These are phyloP conservation scores for Leptosomus discolor DNA, from an alignment of 2,113 vertebrate genomes.

Conservation along the genomic window DNA sequence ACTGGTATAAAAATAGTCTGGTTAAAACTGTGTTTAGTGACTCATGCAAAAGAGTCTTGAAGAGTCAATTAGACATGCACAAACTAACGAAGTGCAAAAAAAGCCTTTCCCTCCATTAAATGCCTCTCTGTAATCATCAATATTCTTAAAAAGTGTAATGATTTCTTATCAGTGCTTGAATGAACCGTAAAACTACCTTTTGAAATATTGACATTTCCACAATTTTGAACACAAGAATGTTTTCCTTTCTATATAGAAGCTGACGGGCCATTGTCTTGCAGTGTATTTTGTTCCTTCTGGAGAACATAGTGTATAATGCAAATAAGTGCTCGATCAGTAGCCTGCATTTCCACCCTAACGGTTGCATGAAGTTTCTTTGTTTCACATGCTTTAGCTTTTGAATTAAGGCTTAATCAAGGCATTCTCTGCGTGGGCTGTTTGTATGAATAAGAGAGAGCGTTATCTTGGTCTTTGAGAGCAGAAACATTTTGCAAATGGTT, in stretches of 20 bases:
- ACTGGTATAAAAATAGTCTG: constrained; percentile 6
- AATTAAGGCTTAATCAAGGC: constrained; percentile 17
- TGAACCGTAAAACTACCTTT: constrained; percentile 81
- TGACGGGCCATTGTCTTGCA: constrained; percentile 57
- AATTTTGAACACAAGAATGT: constrained; percentile 70
- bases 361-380: neutral
- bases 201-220: constrained; percentile 83
- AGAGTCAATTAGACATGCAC: constrained; percentile 76
- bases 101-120: constrained; percentile 76
- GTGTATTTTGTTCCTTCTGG: neutral
- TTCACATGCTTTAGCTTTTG: neutral
- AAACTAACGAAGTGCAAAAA: constrained; percentile 75
- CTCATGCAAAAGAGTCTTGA: constrained; percentile 71
- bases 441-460: neutral
- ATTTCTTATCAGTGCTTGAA: constrained; percentile 79
- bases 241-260: constrained; percentile 62
- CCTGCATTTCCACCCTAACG: neutral
- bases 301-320: neutral
- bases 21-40: constrained; percentile 66
- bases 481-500: neutral
- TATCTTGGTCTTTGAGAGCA: neutral
- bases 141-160: constrained; percentile 78
- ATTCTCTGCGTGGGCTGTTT: neutral
- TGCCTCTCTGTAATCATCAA: constrained; percentile 69
- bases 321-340: neutral